These are phyloP conservation scores for Dendrocincla fuliginosa DNA, from an alignment of 2,797 vertebrate genomes.

Conservation along the genomic window DNA sequence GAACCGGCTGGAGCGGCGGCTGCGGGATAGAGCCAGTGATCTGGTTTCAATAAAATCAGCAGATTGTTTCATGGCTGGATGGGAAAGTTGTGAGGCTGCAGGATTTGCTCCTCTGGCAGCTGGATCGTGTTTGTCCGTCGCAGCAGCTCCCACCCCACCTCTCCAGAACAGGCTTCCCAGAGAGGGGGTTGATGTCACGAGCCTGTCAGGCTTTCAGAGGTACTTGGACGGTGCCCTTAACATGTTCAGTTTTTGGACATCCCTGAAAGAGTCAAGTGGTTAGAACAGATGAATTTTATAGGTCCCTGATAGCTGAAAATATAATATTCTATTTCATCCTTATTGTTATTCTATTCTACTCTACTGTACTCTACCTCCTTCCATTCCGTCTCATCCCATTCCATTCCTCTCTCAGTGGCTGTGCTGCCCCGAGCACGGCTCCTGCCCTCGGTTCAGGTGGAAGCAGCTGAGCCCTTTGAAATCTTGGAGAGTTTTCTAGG, in stretches of 20 bases:
- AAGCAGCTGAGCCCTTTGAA: rapidly evolving
- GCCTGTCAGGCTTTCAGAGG: neutral
- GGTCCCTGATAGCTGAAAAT: neutral
- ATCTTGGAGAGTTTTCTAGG: neutral
- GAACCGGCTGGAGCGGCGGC: neutral
- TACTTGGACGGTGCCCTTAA: neutral
- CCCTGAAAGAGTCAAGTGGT: neutral
- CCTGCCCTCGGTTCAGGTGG: neutral
- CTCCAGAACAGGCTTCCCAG: neutral
- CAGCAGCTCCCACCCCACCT: neutral
- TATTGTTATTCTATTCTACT: neutral
- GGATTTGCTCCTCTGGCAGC: constrained; percentile 61
- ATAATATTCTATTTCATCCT: neutral
- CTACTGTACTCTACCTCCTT: neutral
- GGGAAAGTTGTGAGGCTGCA: constrained; percentile 53
- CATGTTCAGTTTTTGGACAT: rapidly evolving
- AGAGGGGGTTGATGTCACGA: rapidly evolving
- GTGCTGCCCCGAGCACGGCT: rapidly evolving
- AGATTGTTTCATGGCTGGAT: constrained; percentile 69
- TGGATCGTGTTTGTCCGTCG: constrained; percentile 59
- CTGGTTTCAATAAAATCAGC: constrained; percentile 71
- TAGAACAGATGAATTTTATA: rapidly evolving
- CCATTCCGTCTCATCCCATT: neutral
- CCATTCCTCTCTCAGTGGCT: neutral
- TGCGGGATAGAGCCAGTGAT: neutral